phyloP scores from a whole-genome alignment of 2,113 vertebrate species.

The Donacobius atricapilla region DNA sequence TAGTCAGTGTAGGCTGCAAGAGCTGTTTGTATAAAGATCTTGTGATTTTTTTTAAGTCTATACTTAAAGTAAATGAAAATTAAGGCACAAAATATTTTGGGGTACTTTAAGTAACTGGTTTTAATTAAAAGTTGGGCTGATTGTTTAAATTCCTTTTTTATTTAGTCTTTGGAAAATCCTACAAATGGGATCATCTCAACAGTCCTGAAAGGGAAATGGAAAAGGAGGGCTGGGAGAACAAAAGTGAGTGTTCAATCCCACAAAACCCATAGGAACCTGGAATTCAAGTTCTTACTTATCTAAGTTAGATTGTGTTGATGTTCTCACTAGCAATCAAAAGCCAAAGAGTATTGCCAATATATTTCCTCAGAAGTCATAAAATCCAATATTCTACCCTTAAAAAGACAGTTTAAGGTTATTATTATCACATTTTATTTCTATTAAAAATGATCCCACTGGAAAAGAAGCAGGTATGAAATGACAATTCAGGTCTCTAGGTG shows the following conservation, averaged over 20 bases:
- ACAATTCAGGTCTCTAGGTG: constrained; percentile 55
- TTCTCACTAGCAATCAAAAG: constrained; percentile 22
- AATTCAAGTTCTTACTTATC: background rate
- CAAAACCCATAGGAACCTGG: constrained; percentile 12
- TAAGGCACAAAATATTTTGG: background rate
- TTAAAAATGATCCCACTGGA: constrained; percentile 57
- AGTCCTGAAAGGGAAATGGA: background rate
- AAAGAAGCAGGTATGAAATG: constrained; percentile 61
- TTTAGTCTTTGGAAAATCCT: constrained; percentile 21
- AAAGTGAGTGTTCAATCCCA: background rate
- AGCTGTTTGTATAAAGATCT: background rate
- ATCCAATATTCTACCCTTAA: constrained; percentile 69
- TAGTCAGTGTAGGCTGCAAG: background rate
- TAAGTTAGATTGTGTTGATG: background rate
- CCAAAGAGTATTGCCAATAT: constrained; percentile 43
- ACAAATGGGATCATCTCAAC: background rate
- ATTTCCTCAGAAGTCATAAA: constrained; percentile 27
- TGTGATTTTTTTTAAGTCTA: background rate
- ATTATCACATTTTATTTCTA: constrained; percentile 51
- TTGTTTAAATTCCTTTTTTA: background rate
- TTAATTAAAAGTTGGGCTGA: constrained; percentile 11
- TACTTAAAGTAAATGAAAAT: background rate
- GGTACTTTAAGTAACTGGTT: background rate
- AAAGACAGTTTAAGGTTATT: constrained; percentile 46
- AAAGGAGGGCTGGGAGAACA: constrained; percentile 13